A percentile compares a stretch with the other conserved stretches of the same genome.
Conservation (phyloP, 2,888 invertebrate species). For the Drosophila recens region DNA sequence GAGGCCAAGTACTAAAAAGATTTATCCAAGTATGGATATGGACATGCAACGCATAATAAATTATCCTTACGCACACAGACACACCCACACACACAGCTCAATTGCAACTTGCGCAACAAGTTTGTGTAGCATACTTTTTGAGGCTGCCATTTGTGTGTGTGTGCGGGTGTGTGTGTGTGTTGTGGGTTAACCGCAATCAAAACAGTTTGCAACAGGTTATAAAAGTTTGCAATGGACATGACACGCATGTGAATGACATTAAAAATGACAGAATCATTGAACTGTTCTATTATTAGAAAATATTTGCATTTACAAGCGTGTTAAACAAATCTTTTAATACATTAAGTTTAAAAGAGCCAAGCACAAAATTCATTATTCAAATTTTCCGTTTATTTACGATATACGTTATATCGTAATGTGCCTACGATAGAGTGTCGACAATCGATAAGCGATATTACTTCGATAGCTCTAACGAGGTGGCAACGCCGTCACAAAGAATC, state of each 20-base stretch:
- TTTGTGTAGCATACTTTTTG: conserved; percentile 58
- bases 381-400: conserved; percentile 13
- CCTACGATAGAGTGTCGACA: background rate
- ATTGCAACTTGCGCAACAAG: conserved; percentile 81
- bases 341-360: background rate
- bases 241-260: conserved; percentile 40
- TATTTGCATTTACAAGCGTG: background rate
- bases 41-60: conserved; percentile 76
- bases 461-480: conserved; percentile 19
- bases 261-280: background rate
- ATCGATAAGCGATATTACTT: background rate
- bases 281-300: background rate
- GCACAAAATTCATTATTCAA: background rate
- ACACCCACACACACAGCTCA: conserved; percentile 45
- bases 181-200: conserved; percentile 39
- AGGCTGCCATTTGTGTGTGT: conserved; percentile 6
- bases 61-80: conserved; percentile 35
- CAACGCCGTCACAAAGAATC: conserved; percentile 28
- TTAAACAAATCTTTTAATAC: background rate
- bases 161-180: conserved; percentile 3
- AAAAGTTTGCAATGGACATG: conserved; percentile 65
- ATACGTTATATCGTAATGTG: conserved; percentile 9
- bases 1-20: conserved; percentile 44
- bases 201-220: conserved; percentile 54
- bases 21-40: conserved; percentile 54